Base-by-base conservation (phyloP, 1,140 invertebrate species). In the Tetragnatha versicolor region DNA sequence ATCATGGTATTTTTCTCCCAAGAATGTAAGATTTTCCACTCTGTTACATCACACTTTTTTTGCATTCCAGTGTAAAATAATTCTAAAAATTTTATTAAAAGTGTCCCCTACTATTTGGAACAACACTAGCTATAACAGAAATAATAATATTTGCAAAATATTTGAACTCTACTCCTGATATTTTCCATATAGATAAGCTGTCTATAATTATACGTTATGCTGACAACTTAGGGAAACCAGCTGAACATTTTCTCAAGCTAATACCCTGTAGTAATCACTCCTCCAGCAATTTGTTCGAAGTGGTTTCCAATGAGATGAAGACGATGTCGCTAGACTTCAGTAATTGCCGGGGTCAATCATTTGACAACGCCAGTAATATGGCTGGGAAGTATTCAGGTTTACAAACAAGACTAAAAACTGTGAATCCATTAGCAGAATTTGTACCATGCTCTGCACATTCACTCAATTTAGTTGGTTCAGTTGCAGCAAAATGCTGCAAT, bases 131-230 rank as follows among this genome's bases (percentile, higher is more conserved):
- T n/a, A n/a, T n/a, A n/a, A n/a, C n/a, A n/a, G n/a, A n/a, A n/a
- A n/a, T n/a, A n/a, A n/a, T n/a, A n/a, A n/a, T n/a, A n/a, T 73
- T n/a, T 35, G 14, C 29, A 29, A 12, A 35, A 9, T 35, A 17
- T 35, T 29, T 63, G n/a, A 25, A 63, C 27, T 63, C 60, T 17
- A 63, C 60, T 10, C 31, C 39, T 17, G 60, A 63, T 63, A 37
- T 63, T 6, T 35, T 33, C 14, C 60, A 63, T 37, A 3, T 33
- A 7, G 60, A 63, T n/a, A 1, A 66, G 29, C 47, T 45, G 29
- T 3, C 37, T 45, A 29, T 45, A 22, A 0, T 66, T 22, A 14
- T 45, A 17, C 14, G 63, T 12, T 66, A 29, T 47, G 37, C 47
- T 25, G 39, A 42, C 17, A 42, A 42, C 7, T 9, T 9, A 9